Evolutionary conservation across 2,888 invertebrate species (phyloP).

Genomic region (Meandrusa payeni): DNA sequence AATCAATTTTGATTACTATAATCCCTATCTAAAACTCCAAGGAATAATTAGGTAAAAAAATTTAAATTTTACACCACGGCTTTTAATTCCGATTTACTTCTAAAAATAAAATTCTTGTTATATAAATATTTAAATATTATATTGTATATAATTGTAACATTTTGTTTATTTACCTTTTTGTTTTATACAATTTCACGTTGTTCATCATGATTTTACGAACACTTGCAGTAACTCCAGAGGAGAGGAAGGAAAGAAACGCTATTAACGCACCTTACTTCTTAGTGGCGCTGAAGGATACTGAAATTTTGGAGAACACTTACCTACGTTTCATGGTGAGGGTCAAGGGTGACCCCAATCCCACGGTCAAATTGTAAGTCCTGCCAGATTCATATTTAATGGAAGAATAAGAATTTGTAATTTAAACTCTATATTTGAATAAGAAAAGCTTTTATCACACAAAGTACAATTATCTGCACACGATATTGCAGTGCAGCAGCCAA

Average conservation of each 20-base stretch:
- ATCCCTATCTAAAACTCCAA: too few species aligned
- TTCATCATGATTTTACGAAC: neutral
- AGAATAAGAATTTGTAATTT: too few species aligned
- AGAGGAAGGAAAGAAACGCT: constrained; percentile 84
- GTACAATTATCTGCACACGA: too few species aligned
- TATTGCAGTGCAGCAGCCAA: constrained; percentile 3
- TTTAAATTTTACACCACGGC: too few species aligned
- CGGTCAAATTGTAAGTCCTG: constrained; percentile 94
- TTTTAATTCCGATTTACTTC: neutral
- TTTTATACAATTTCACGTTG: neutral
- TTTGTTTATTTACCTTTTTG: too few species aligned
- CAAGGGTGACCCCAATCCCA: constrained; percentile 93
- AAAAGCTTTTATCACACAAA: too few species aligned
- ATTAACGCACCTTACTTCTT: constrained; percentile 91
- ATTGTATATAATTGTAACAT: too few species aligned
- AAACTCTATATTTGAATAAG: too few species aligned
- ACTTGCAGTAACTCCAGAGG: constrained; percentile 84
- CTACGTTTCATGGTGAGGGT: constrained; percentile 94
- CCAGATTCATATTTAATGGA: too few species aligned
- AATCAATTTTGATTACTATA: too few species aligned
- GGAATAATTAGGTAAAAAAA: too few species aligned
- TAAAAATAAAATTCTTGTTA: neutral
- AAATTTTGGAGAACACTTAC: constrained; percentile 92
- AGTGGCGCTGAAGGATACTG: constrained; percentile 92
- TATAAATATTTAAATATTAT: too few species aligned